Evolutionary conservation across 2,888 invertebrate genomes (phyloP), one percentile per base, ranked within the genome.

Genomic region (Oligia fasciuncula): DNA sequence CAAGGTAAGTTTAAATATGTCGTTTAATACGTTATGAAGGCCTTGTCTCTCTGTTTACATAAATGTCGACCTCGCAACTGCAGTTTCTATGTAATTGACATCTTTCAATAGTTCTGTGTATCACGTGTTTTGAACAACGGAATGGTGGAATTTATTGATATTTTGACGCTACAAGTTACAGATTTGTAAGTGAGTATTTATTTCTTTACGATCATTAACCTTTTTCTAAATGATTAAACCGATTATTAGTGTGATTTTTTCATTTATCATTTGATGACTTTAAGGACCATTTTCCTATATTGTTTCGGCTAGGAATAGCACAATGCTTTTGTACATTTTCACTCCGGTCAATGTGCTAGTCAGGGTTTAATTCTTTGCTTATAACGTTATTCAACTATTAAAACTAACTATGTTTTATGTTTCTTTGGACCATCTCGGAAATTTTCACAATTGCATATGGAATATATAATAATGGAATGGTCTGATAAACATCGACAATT

Each of bases 41-140:
- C 95, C 95, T 95, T 95, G 95, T 94, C 90, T 93, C 88, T 91
- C 86, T 91, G 93, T 94, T 95, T 94, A 95, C 94, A 94, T 95
- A 94, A 95, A 92, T 90, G 90, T 82, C 86, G 92, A 88, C 95
- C 94, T 95, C 92, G 89, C 78, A 75, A 86, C 85, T 88, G 90
- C 90, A 90, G 90, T 92, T 91, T 91, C 90, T 92, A 88, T 90
- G 88, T 91, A 91, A 92, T 91, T 90, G 91, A 85, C 86, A 88
- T 90, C 83, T 85, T 82, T 87, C 84, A 80, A 88, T 88, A 83
- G 80, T 80, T 80, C 69, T 81, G 77, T 79, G 60, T 46, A 19
- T 78, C 29, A 49, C 8, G 35, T 23, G 46, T 54, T 81, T 77
- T 40, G 4, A 8, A 17, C 13, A 19, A 54, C 8, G 49, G 4